Conservation (phyloP, 2,113 vertebrate species). For the Rafetus swinhoei region DNA sequence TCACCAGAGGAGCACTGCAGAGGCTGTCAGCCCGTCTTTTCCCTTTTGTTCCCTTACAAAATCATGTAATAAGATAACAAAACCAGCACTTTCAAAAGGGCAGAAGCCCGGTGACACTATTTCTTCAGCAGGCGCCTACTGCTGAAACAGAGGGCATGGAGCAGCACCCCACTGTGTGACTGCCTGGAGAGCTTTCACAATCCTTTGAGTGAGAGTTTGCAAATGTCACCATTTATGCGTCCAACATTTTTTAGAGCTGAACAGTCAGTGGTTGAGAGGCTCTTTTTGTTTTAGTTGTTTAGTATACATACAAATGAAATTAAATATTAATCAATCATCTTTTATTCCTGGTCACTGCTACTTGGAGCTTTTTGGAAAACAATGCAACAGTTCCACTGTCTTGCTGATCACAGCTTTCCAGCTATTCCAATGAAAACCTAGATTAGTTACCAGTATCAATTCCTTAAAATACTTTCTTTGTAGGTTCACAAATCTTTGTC, state of each 20-base stretch:
- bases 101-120: slow-evolving; percentile 19
- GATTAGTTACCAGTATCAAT: neutral
- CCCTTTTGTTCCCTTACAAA: slow-evolving; percentile 53
- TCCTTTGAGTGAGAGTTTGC: neutral
- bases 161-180: neutral
- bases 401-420: neutral
- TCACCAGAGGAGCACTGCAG: slow-evolving; percentile 33
- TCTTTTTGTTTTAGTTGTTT: neutral
- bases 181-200: slow-evolving; percentile 23
- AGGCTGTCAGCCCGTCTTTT: slow-evolving; percentile 21
- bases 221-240: neutral
- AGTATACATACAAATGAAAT: neutral
- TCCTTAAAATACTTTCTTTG: neutral
- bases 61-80: slow-evolving; percentile 50
- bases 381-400: neutral
- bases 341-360: neutral
- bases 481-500: neutral
- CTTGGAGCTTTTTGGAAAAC: neutral
- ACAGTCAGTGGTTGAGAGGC: neutral
- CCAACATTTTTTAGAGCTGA: neutral
- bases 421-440: neutral
- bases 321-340: neutral
- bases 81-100: slow-evolving; percentile 15
- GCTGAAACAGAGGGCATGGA: neutral
- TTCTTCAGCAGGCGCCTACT: slow-evolving; percentile 43